Evolutionary conservation across 1,140 invertebrate species (phyloP), one percentile per base, ranked within the genome.

Genomic region (Wasmannia auropunctata): DNA sequence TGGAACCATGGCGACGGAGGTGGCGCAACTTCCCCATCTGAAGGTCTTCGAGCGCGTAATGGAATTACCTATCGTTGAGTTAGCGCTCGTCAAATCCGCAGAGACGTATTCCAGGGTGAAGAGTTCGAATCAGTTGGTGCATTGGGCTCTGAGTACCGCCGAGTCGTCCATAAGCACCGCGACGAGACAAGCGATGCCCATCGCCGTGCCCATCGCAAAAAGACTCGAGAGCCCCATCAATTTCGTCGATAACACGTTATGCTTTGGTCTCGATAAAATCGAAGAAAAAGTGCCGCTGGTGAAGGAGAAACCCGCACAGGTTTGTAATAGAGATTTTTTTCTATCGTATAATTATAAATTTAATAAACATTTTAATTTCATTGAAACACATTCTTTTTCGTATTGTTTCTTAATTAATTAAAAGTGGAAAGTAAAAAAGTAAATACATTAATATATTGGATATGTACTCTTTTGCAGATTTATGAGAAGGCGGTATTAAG

Each of bases 211-310:
- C 0, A 96, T 96, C 63, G 96, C 96, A 10, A 96, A 95, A 22
- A 96, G 95, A 85, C 87, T 96, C 60, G 95, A 96, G 91, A 93
- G 92, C 19, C 97, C 96, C 10, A 96, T 97, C 16, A 95, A 96
- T n/a, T 96, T 95, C 81, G 96, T 97, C 8, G 97, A 97, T 92
- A 95, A 96, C 49, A 96, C 96, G 7, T 92, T 97, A 1, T 97
- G 97, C 65, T 95, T 96, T 56, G 96, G 96, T 34, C 95, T 97
- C 51, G 96, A 97, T 70, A 95, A 96, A 83, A 95, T 97, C 25
- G 97, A 97, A 93, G 95, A 96, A 80, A 96, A 96, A 85, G 95
- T 97, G 5, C 97, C 97, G 0, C 95, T 97, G 2, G 96, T 97
- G 46, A 96, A 96, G 60, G 96, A 97, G 84, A 96, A 96, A 58